Conservation (phyloP, 1,140 invertebrate species). For the Drosophila ficusphila region DNA sequence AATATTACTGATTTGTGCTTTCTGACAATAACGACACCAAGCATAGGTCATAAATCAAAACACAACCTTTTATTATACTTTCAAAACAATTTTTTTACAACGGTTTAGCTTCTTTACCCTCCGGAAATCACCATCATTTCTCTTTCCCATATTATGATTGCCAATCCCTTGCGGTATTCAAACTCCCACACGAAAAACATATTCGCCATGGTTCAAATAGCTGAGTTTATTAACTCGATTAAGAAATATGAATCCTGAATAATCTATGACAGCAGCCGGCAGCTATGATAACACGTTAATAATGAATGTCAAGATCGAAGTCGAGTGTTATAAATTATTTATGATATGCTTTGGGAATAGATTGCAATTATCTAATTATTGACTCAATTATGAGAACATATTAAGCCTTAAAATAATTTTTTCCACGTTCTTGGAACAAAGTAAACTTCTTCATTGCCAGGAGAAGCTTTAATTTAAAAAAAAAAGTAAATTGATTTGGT, state of each 20-base stretch:
- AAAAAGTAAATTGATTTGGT: constrained; percentile 61
- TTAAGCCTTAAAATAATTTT: too few species aligned
- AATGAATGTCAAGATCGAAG: neutral
- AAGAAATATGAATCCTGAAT: constrained; percentile 5
- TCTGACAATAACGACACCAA: neutral
- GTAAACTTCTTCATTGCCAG: too few species aligned
- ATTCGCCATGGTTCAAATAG: constrained; percentile 7
- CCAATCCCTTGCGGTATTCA: neutral
- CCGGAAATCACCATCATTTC: too few species aligned
- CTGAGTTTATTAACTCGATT: constrained; percentile 21
- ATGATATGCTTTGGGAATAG: too few species aligned
- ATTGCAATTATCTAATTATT: too few species aligned
- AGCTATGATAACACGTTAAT: neutral
- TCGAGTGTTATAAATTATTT: too few species aligned
- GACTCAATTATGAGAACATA: too few species aligned
- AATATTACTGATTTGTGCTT: too few species aligned
- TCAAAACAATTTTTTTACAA: constrained; percentile 1
- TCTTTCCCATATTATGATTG: too few species aligned
- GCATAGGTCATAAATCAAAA: constrained; percentile 17
- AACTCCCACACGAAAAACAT: constrained; percentile 11
- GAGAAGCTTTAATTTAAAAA: too few species aligned
- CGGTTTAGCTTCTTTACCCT: neutral
- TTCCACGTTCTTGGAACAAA: too few species aligned
- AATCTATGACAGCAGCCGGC: constrained; percentile 1
- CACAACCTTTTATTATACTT: neutral